phyloP scores from a whole-genome alignment of 2,888 invertebrate species.

The Parnassius smintheus region DNA sequence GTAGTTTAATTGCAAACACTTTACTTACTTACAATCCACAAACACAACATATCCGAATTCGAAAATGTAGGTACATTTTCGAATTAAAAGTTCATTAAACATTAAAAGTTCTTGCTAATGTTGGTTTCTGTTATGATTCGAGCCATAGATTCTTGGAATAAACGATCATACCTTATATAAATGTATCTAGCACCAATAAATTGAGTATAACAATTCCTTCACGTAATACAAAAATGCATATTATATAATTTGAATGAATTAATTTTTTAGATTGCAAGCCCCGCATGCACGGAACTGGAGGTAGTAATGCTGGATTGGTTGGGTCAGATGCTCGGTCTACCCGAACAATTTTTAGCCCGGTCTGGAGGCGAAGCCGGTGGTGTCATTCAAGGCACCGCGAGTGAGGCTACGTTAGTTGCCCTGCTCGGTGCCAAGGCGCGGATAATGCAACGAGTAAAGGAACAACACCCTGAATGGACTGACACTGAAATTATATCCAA shows the following conservation, averaged over 20 bases:
- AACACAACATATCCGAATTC: no score
- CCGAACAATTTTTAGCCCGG: slow-evolving; percentile 90
- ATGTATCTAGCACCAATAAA: no score
- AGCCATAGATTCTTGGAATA: no score
- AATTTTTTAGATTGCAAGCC: slow-evolving; percentile 89
- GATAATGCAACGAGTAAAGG: slow-evolving; percentile 84
- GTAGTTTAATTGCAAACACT: no score
- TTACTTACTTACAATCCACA: no score
- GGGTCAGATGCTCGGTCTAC: slow-evolving; percentile 94
- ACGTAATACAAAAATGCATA: no score
- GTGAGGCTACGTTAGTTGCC: slow-evolving; percentile 96
- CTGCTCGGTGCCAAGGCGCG: slow-evolving; percentile 93
- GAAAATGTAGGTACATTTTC: no score
- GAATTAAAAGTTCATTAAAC: no score
- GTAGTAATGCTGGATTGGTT: slow-evolving; percentile 98
- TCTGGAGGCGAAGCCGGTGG: slow-evolving; percentile 94
- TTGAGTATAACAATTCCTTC: no score
- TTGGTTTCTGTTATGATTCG: no score
- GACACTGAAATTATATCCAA: slow-evolving; percentile 88
- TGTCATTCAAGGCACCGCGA: slow-evolving; percentile 96
- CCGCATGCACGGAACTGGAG: slow-evolving; percentile 97
- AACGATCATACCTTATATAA: no score
- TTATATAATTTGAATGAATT: background rate
- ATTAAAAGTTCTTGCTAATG: no score
- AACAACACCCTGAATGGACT: slow-evolving; percentile 87